A percentile compares a stretch with the other conserved stretches of the same genome.
Evolutionary conservation across 2,797 vertebrate species (phyloP).

Genomic region (Miichthys miiuy): DNA sequence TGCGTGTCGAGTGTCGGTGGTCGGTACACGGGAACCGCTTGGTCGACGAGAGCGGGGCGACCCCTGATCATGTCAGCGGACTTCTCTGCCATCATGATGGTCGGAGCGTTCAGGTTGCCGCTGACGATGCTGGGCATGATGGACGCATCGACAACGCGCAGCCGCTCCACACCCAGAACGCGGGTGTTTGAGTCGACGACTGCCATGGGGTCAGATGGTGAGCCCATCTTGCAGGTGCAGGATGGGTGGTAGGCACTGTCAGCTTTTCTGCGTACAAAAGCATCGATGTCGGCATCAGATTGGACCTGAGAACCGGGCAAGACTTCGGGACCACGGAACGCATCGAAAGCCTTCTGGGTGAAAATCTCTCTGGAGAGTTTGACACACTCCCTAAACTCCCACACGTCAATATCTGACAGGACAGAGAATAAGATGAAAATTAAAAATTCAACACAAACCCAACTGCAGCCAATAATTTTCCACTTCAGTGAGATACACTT

Average conservation of each 20-base stretch:
- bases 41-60: constrained; percentile 83
- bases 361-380: constrained; percentile 95
- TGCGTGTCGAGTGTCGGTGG: constrained; percentile 88
- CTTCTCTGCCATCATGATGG: constrained; percentile 98
- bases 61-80: constrained; percentile 93
- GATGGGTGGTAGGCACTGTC: constrained; percentile 98
- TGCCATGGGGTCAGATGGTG: constrained; percentile 84
- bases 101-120: constrained; percentile 96
- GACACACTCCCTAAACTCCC: constrained; percentile 92
- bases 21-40: constrained; percentile 88
- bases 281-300: constrained; percentile 93
- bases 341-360: constrained; percentile 92
- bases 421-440: constrained; percentile 9
- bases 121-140: constrained; percentile 98
- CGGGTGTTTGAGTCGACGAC: constrained; percentile 91
- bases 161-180: constrained; percentile 91
- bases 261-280: constrained; percentile 91
- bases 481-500: background rate
- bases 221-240: constrained; percentile 97
- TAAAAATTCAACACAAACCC: background rate
- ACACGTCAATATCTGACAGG: constrained; percentile 88
- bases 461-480: background rate
- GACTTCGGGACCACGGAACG: constrained; percentile 91
- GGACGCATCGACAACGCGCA: constrained; percentile 95
- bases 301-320: constrained; percentile 88